Evolutionary conservation across 2,797 vertebrate genomes (phyloP), one percentile per base, ranked within the genome.

Genomic region (Manis crassicaudata): DNA sequence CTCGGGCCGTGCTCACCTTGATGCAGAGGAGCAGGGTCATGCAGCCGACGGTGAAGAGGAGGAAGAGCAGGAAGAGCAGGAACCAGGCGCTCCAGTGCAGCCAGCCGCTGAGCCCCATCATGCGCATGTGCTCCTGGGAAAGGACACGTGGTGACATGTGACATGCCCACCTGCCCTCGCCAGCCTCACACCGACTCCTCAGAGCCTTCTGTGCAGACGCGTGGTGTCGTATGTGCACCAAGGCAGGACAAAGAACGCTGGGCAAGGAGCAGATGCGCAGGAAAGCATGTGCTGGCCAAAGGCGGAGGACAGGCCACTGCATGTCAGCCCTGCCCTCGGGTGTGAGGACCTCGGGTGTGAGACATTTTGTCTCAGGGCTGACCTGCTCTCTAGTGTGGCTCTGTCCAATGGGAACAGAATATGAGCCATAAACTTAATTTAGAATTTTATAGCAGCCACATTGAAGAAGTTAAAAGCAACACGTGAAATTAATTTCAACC

Each of bases 21-120:
- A 99, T 96, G 82, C 99, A 99, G 85, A 99, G 98, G 79, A 99
- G 99, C 95, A 99, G 52, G 0, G 99, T 99, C 97, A 99, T 99
- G 5, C 99, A 99, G 97, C 99, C 99, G 88, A 99, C 98, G 0
- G 99, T 99, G 86, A 99, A 97, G 92, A 99, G 98, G 60, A 99
- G 98, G 97, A 99, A 99, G 92, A 99, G 97, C 98, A 99, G 99
- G 98, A 99, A 99, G 98, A 99, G 99, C 96, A 99, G 99, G 98
- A 99, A 99, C 99, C 99, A 99, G 89, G 99, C 99, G 0, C 98
- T 98, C 99, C 99, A 99, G 98, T 99, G 99, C 77, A 99, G 99
- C 99, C 99, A 99, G 98, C 99, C 99, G 98, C 99, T 99, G 98
- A 99, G 99, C 63, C 99, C 99, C 99, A 99, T 99, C 99, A 99